phyloP scores from a whole-genome alignment of 2,113 vertebrate genomes.

The Tangachromis dhanisi region DNA sequence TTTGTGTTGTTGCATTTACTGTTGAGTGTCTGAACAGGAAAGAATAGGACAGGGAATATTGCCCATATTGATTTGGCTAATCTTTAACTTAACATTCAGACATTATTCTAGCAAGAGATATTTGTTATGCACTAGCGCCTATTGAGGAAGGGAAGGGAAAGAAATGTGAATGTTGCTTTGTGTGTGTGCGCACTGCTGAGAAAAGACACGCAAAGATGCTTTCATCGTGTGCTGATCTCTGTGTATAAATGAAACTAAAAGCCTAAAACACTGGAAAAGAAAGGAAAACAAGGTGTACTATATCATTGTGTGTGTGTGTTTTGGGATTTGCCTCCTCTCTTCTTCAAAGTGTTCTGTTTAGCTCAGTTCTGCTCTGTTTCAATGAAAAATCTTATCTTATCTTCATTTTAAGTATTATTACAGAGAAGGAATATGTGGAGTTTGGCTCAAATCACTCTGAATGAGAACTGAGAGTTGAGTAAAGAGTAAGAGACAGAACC shows the following conservation, averaged over 20 bases:
- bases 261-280: neutral
- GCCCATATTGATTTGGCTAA: neutral
- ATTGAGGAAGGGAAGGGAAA: neutral
- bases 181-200: neutral
- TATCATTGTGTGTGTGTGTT: neutral
- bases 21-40: neutral
- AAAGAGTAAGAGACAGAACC: neutral
- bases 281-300: neutral
- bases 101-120: neutral
- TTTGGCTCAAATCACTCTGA: neutral
- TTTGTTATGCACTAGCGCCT: neutral
- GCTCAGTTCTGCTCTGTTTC: neutral
- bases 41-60: neutral
- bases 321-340: neutral
- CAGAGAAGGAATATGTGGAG: neutral
- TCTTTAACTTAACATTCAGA: neutral
- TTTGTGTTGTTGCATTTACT: neutral
- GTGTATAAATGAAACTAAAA: neutral
- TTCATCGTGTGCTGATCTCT: neutral
- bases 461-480: neutral
- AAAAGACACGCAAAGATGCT: fast-evolving
- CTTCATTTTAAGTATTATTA: neutral
- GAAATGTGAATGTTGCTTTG: neutral
- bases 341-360: neutral
- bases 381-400: neutral